Evolutionary conservation across 1,140 invertebrate species (phyloP).

Genomic region (Hyposmocoma kahamanoa): DNA sequence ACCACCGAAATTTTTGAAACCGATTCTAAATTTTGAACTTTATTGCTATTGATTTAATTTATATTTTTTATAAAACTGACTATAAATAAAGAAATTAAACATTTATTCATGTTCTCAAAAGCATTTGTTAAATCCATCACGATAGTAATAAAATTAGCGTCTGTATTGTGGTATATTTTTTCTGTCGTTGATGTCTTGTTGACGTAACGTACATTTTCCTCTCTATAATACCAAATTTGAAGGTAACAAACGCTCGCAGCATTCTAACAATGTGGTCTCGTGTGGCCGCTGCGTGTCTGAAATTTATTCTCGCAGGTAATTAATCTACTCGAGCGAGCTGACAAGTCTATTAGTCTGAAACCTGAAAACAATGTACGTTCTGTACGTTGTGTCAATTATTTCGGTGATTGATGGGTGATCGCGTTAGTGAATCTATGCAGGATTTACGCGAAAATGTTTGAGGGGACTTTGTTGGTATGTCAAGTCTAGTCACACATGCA

Average conservation of each 20-base stretch:
- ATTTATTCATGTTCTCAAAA: neutral
- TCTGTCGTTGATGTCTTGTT: no score
- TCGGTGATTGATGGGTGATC: neutral
- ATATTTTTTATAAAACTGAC: neutral
- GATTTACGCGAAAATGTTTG: no score
- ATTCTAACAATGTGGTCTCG: conserved; percentile 47
- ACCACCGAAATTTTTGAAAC: no score
- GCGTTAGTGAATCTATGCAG: neutral
- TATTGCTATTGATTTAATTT: no score
- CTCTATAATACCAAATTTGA: no score
- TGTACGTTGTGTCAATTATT: conserved; percentile 12
- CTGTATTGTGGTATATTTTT: no score
- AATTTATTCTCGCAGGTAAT: conserved; percentile 10
- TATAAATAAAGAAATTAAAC: neutral
- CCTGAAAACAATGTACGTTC: conserved; percentile 14
- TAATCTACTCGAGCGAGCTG: conserved; percentile 11
- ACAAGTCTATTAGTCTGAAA: conserved; percentile 19
- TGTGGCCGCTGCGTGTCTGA: conserved; percentile 20
- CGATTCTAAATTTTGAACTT: no score
- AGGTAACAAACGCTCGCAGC: conserved; percentile 22
- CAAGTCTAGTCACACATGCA: no score
- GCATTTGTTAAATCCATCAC: no score
- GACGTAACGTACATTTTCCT: no score
- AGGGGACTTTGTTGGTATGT: no score
- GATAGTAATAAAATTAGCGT: no score